Percentiles rank a stretch among this genome's conserved stretches.
Evolutionary conservation across 1,140 invertebrate species (phyloP).

Genomic region (Sogatella furcifera): DNA sequence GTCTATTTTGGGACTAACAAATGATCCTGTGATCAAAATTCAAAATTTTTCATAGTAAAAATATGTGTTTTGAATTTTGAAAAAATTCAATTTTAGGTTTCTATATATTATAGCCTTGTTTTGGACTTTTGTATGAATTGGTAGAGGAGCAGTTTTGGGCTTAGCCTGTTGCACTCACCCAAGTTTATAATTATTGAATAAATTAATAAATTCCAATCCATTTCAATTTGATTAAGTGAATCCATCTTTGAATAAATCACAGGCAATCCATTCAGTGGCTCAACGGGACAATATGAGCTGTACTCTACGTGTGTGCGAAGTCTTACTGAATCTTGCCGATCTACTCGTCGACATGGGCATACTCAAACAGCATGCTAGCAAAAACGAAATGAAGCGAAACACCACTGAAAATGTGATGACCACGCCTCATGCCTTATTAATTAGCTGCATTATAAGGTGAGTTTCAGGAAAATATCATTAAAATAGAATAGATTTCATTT

Average conservation of each 20-base stretch:
- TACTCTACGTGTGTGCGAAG: constrained; percentile 77
- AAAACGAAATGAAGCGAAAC: no score
- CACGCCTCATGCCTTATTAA: constrained; percentile 6
- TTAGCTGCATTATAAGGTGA: constrained; percentile 11
- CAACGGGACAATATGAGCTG: constrained; percentile 63
- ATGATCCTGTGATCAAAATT: no score
- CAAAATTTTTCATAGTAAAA: no score
- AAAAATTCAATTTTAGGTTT: no score
- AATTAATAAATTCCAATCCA: not conserved
- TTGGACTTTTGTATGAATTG: no score
- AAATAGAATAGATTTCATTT: not conserved
- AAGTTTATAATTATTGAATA: no score
- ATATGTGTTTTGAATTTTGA: no score
- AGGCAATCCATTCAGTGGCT: constrained; percentile 79
- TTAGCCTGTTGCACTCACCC: no score
- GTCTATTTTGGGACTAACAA: no score
- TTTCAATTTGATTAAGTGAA: no score
- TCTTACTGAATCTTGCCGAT: constrained; percentile 80
- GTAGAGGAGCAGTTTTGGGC: no score
- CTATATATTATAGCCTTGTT: no score
- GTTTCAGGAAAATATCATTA: not conserved
- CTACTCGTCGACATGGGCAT: constrained; percentile 81
- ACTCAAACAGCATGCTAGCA: constrained; percentile 37
- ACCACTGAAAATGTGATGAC: not conserved
- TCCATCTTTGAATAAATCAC: constrained; percentile 25